Conservation (phyloP, 2,113 vertebrate species). For the Entelurus aequoreus region DNA sequence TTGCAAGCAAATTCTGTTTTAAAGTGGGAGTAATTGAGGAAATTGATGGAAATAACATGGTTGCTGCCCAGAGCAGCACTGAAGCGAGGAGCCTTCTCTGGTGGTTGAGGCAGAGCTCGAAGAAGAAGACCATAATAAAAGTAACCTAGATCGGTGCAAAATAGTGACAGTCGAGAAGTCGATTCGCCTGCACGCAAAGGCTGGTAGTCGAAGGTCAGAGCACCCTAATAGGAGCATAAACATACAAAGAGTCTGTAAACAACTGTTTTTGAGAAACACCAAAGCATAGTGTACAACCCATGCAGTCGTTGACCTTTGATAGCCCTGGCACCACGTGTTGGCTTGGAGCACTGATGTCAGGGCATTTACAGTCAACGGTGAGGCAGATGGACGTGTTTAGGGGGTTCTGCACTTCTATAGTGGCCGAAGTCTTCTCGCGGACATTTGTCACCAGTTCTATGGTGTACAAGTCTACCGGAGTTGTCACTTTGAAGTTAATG, state of each 20-base stretch:
- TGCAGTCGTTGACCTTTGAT: conserved; percentile 62
- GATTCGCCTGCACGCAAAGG: conserved; percentile 73
- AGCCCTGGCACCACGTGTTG: conserved; percentile 73
- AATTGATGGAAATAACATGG: conserved; percentile 68
- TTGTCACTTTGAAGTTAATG: conserved; percentile 72
- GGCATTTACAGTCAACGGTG: conserved; percentile 71
- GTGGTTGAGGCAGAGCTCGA: conserved; percentile 63
- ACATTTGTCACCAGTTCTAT: conserved; percentile 69
- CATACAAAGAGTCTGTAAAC: not conserved
- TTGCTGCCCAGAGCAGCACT: conserved; percentile 71
- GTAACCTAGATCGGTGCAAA: conserved; percentile 71
- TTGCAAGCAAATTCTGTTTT: conserved; percentile 76
- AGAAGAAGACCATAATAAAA: conserved; percentile 79
- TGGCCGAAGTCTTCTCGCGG: conserved; percentile 62
- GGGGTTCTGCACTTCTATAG: conserved; percentile 79
- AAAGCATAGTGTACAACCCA: not conserved
- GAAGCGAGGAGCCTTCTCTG: conserved; percentile 76
- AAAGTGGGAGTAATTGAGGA: conserved; percentile 74
- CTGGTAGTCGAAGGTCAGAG: conserved; percentile 78
- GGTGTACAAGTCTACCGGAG: conserved; percentile 66
- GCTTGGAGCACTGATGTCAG: conserved; percentile 69
- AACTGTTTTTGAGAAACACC: not conserved
- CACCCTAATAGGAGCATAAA: conserved; percentile 53
- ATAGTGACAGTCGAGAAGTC: conserved; percentile 64
- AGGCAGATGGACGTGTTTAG: conserved; percentile 66